Percentiles rank a stretch among this genome's conserved stretches.
Conservation (phyloP, 1,140 invertebrate genomes). For the Andrena cerasifolii region DNA sequence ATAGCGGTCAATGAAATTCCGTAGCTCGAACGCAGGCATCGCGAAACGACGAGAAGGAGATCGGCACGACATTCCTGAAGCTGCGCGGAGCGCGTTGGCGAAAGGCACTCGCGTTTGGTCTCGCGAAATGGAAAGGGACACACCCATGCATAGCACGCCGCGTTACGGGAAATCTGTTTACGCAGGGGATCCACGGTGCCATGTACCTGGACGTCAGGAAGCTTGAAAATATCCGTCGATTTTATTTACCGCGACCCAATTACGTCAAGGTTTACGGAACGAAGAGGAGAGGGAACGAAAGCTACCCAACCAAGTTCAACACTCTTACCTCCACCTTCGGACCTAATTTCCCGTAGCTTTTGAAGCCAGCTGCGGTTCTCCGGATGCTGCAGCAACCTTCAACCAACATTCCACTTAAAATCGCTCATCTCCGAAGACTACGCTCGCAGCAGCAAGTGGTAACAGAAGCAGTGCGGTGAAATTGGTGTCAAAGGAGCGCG, state of each 20-base stretch:
- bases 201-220: neutral
- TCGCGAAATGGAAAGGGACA: slow-evolving; percentile 66
- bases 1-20: slow-evolving; percentile 60
- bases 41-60: slow-evolving; percentile 46
- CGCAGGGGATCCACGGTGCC: slow-evolving; percentile 36
- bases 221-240: too few species aligned
- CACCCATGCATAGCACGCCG: slow-evolving; percentile 51
- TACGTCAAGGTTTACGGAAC: too few species aligned
- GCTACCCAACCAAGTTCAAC: too few species aligned
- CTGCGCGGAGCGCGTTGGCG: slow-evolving; percentile 49
- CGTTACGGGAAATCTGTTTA: slow-evolving; percentile 53
- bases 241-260: too few species aligned
- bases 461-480: neutral
- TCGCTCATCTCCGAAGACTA: too few species aligned
- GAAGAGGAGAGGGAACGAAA: too few species aligned
- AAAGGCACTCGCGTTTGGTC: slow-evolving; percentile 53
- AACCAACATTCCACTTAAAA: too few species aligned
- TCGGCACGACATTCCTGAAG: slow-evolving; percentile 49
- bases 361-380: too few species aligned
- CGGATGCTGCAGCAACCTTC: too few species aligned
- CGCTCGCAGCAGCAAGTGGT: too few species aligned
- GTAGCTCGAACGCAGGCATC: slow-evolving; percentile 24
- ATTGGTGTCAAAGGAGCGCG: neutral
- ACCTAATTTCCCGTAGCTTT: too few species aligned
- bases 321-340: too few species aligned